phyloP scores from a whole-genome alignment of 2,888 invertebrate species.

The Thecocarcelia acutangulata region DNA sequence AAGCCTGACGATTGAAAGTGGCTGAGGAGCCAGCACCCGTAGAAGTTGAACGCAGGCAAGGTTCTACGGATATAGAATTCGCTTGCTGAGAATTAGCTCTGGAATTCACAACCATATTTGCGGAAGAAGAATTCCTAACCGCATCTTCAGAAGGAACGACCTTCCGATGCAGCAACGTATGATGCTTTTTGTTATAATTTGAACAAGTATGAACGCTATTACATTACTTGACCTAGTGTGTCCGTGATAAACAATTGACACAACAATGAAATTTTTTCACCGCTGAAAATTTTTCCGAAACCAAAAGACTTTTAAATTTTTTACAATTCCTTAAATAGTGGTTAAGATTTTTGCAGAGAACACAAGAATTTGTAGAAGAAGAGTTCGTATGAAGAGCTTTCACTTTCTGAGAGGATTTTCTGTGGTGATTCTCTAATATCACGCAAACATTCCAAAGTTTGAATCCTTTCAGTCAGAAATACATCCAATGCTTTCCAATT shows the following conservation, averaged over 20 bases:
- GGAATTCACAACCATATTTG: not conserved
- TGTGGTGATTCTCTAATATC: too few relatives aligned
- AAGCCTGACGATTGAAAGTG: not conserved
- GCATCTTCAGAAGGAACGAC: not conserved
- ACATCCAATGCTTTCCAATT: too few relatives aligned
- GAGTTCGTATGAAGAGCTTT: too few relatives aligned
- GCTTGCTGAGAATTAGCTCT: not conserved
- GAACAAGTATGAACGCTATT: too few relatives aligned
- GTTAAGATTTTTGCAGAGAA: not conserved
- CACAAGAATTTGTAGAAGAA: not conserved
- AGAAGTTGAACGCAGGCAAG: not conserved
- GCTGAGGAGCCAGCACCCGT: not conserved
- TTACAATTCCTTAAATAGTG: not conserved
- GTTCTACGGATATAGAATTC: not conserved
- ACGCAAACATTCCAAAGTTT: not conserved
- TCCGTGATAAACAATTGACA: not conserved
- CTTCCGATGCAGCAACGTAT: not conserved
- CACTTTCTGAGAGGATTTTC: not conserved
- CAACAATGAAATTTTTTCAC: not conserved
- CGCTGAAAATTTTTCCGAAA: constrained; percentile 1
- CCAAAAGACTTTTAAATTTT: constrained; percentile 1
- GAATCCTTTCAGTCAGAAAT: too few relatives aligned
- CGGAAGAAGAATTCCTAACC: not conserved
- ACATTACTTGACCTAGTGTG: not conserved
- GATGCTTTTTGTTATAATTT: too few relatives aligned